Percentiles rank a stretch among this genome's conserved stretches.
phyloP scores from a whole-genome alignment of 1,140 invertebrate genomes.

The Aethina tumida region DNA sequence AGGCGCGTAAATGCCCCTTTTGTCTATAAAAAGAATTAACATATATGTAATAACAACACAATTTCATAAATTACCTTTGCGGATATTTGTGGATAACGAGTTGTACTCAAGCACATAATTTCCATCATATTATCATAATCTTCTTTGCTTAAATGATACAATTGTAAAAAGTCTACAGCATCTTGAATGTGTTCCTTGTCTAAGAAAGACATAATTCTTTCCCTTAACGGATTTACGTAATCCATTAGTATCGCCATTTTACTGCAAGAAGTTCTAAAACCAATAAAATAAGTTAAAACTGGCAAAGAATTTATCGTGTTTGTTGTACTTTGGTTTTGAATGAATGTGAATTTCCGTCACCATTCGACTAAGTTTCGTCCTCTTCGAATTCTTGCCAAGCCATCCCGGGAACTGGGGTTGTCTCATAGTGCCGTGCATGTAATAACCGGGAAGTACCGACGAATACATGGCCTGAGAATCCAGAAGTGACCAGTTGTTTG shows the following conservation, averaged over 20 bases:
- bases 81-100: too few species aligned
- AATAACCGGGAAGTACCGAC: slow-evolving; percentile 80
- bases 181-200: too few species aligned
- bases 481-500: slow-evolving; percentile 80
- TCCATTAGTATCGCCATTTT: slow-evolving; percentile 71
- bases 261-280: slow-evolving; percentile 58
- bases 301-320: slow-evolving; percentile 2
- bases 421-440: slow-evolving; percentile 66
- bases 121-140: too few species aligned
- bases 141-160: too few species aligned
- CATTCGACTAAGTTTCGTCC: slow-evolving; percentile 72
- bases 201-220: slow-evolving; percentile 62
- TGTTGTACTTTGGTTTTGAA: slow-evolving; percentile 62
- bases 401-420: slow-evolving; percentile 88
- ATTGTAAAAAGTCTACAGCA: too few species aligned
- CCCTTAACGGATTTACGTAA: slow-evolving; percentile 64
- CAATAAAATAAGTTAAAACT: slow-evolving; percentile 5
- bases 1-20: too few species aligned
- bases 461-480: slow-evolving; percentile 86
- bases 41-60: too few species aligned
- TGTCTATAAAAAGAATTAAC: too few species aligned
- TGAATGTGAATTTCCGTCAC: slow-evolving; percentile 74
- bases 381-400: slow-evolving; percentile 90
- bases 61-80: too few species aligned
- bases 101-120: too few species aligned